Conservation (phyloP, 2,113 vertebrate genomes). For the Channa maculata region DNA sequence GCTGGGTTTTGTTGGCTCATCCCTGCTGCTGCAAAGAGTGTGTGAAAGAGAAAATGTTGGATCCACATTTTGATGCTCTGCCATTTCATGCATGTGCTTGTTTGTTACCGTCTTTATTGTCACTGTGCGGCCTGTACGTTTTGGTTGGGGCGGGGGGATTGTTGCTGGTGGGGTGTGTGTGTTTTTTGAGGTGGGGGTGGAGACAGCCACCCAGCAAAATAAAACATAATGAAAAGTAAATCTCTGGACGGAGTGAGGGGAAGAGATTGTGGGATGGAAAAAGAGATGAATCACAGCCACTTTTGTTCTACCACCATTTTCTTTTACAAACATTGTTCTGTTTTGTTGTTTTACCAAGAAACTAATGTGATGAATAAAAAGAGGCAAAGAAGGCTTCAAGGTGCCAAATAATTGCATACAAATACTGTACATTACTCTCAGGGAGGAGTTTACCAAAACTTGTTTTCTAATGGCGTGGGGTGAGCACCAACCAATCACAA, state of each 20-base stretch:
- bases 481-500: too few species aligned
- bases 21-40: constrained; percentile 6
- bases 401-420: too few species aligned
- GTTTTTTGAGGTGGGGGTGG: background rate
- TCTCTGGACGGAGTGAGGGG: constrained; percentile 9
- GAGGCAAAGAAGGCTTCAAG: too few species aligned
- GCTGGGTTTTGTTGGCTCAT: constrained; percentile 1
- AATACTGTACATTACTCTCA: too few species aligned
- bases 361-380: background rate
- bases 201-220: constrained; percentile 12
- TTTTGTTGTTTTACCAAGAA: background rate
- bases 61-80: constrained; percentile 8
- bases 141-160: background rate
- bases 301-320: background rate
- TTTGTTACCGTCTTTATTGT: background rate
- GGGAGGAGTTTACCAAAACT: too few species aligned
- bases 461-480: too few species aligned
- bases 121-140: too few species aligned
- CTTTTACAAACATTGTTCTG: background rate
- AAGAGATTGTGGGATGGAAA: background rate
- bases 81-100: constrained; percentile 21
- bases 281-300: background rate
- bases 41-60: background rate
- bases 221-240: constrained; percentile 35
- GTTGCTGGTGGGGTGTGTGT: constrained; percentile 1